A percentile compares a stretch with the other conserved stretches of the same genome.
Conservation (phyloP, 2,113 vertebrate species). For the Cathartes aura region DNA sequence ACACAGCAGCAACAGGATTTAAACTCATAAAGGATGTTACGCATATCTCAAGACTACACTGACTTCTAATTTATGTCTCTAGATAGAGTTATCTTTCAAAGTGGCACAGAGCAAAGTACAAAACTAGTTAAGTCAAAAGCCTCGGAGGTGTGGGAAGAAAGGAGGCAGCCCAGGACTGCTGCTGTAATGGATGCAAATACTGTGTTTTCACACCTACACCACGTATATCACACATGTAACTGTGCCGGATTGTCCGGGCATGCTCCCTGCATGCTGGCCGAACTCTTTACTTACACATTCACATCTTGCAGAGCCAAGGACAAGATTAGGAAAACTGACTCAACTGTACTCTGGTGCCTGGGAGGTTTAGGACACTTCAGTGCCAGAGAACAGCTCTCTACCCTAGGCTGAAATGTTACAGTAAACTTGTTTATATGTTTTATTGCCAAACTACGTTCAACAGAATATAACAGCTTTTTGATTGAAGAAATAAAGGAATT, state of each 20-base stretch:
- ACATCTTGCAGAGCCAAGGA: neutral
- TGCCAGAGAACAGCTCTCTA: neutral
- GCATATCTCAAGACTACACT: neutral
- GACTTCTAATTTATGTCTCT: neutral
- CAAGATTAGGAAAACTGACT: neutral
- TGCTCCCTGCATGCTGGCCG: neutral
- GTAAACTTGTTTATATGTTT: neutral
- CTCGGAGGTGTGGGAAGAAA: neutral
- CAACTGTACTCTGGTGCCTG: neutral
- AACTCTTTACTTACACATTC: neutral
- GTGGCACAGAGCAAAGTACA: neutral
- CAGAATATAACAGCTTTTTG: neutral
- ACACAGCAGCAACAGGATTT: neutral
- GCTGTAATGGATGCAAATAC: neutral
- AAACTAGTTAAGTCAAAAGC: neutral
- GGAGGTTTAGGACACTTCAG: neutral
- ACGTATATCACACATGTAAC: neutral
- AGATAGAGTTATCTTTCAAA: neutral
- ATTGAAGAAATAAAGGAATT: neutral
- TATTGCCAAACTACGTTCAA: neutral
- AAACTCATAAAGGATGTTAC: neutral
- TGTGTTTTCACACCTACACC: neutral
- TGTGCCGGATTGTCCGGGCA: rapidly evolving
- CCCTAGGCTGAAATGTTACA: neutral
- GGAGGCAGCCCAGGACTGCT: neutral